A percentile compares a stretch with the other conserved stretches of the same genome.
Conservation (phyloP, 2,797 vertebrate genomes). For the Loris lydekkerianus region DNA sequence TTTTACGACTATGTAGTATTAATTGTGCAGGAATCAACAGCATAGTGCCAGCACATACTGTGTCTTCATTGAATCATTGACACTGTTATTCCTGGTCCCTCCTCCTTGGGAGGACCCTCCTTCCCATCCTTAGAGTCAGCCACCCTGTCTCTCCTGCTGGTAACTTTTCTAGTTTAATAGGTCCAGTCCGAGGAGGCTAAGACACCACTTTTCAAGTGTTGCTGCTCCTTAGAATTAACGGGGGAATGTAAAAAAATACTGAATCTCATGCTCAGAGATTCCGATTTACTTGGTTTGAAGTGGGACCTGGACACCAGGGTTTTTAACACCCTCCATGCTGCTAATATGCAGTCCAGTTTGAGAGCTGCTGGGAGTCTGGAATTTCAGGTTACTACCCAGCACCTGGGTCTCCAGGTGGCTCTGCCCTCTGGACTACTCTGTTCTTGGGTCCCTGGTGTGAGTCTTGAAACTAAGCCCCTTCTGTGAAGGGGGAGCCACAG, state of each 20-base stretch:
- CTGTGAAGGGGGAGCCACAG: neutral
- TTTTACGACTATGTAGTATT: neutral
- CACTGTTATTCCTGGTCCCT: neutral
- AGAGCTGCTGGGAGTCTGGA: neutral
- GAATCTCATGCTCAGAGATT: neutral
- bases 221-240: conserved; percentile 1
- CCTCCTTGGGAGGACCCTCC: neutral
- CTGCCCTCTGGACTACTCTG: neutral
- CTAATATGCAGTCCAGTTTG: neutral
- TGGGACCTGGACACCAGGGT: neutral
- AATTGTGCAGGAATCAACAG: neutral
- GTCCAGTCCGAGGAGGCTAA: neutral
- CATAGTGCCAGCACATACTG: rapidly evolving
- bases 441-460: rapidly evolving
- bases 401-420: neutral
- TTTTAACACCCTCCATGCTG: neutral
- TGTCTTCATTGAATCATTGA: too few relatives aligned
- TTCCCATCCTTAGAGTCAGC: neutral
- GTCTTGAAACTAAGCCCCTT: neutral
- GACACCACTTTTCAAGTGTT: neutral
- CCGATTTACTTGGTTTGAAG: conserved; percentile 8
- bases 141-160: neutral
- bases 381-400: neutral
- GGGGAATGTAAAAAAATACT: neutral
- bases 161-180: neutral